These are phyloP conservation scores for Hyles euphorbiae DNA, from an alignment of 1,140 invertebrate genomes.

Conservation along the genomic window DNA sequence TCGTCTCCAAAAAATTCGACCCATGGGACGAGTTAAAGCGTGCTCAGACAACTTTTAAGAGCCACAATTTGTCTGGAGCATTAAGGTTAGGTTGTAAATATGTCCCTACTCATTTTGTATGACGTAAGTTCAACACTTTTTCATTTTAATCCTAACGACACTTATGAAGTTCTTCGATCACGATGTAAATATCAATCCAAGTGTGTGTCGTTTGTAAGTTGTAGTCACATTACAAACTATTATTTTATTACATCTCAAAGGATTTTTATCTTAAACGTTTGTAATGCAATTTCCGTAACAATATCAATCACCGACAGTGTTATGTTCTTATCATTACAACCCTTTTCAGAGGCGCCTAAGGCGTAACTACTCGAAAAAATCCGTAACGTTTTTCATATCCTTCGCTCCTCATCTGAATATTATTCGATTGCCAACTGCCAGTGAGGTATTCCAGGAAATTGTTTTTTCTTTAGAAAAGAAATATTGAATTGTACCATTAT, in stretches of 20 bases:
- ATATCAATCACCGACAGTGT: slow-evolving; percentile 5
- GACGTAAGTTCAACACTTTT: too few relatives aligned
- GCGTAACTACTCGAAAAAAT: slow-evolving; percentile 21
- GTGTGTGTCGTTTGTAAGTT: too few relatives aligned
- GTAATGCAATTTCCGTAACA: not conserved
- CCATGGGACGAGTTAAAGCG: slow-evolving; percentile 15
- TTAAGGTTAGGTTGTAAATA: not conserved
- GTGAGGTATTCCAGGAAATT: slow-evolving; percentile 30
- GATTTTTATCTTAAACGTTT: not conserved
- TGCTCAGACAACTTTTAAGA: slow-evolving; percentile 7
- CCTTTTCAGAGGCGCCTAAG: slow-evolving; percentile 9
- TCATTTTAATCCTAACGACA: too few relatives aligned
- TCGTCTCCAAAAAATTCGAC: slow-evolving; percentile 15
- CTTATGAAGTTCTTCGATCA: too few relatives aligned
- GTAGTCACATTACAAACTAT: too few relatives aligned
- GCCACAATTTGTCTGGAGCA: slow-evolving; percentile 11
- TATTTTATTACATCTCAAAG: not conserved
- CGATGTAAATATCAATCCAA: too few relatives aligned
- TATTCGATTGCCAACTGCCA: slow-evolving; percentile 31
- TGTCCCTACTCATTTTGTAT: not conserved
- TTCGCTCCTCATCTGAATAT: slow-evolving; percentile 34
- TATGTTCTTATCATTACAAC: slow-evolving; percentile 17
- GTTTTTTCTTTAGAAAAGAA: slow-evolving; percentile 26
- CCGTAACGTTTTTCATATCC: slow-evolving; percentile 35
- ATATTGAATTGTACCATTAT: slow-evolving; percentile 22